These are phyloP conservation scores for Heliocidaris erythrogramma DNA, from an alignment of 35 echinoderm and acorn worm species.

Conservation along the genomic window DNA sequence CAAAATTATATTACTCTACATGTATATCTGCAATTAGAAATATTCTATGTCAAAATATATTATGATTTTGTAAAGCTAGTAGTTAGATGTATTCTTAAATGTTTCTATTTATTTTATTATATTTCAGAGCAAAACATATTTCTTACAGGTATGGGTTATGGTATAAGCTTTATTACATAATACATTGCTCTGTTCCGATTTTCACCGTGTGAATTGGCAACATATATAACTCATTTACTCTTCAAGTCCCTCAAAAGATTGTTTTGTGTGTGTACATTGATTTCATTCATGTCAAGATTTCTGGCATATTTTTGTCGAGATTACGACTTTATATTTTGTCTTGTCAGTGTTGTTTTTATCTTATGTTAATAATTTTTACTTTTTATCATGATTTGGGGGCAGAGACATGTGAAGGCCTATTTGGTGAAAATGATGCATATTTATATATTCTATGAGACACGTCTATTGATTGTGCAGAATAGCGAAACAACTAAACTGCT, in stretches of 20 bases:
- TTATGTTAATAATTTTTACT: neutral
- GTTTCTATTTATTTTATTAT: neutral
- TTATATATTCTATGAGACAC: neutral
- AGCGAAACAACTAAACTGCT: no score
- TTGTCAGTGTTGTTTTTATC: neutral
- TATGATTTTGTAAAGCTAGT: neutral
- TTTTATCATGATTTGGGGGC: neutral
- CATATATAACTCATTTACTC: neutral
- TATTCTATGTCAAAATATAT: neutral
- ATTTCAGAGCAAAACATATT: neutral
- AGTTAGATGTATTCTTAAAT: neutral
- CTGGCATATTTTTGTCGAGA: neutral
- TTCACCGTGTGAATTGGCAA: neutral
- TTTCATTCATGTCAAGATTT: neutral
- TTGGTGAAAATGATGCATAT: neutral
- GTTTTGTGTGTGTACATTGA: neutral
- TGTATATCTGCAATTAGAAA: neutral
- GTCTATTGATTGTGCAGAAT: neutral
- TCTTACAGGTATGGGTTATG: neutral
- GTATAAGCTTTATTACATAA: neutral
- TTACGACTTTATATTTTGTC: neutral
- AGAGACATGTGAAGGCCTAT: neutral
- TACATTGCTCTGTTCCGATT: neutral
- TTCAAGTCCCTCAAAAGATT: neutral
- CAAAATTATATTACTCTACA: slow-evolving; percentile 1